Evolutionary conservation across 2,113 vertebrate species (phyloP), one percentile per base, ranked within the genome.

Genomic region (Dicaeum eximium): DNA sequence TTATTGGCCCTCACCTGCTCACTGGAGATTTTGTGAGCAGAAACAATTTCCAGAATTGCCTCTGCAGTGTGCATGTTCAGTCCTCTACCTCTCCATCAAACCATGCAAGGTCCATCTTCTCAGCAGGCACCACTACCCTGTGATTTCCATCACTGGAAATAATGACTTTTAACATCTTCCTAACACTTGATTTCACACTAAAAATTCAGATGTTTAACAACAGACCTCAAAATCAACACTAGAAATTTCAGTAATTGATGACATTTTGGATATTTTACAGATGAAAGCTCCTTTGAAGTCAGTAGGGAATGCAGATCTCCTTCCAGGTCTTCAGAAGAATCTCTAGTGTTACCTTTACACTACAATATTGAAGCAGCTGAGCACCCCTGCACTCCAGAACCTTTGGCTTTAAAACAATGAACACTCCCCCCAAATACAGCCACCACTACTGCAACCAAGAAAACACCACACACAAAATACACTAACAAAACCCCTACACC

Each of bases 351-450:
- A 62, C 9, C 10, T 73, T 88, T 47, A 42, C 28, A 30, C 6
- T 14, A 0, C 19, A 44, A 84, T 22, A 73, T 7, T 51, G 66
- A 81, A 88, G 47, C 19, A 88, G 33, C 13, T n/a, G 40, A 81
- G 22, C 11, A 56, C 1, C 19, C 21, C 3, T 11, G 4, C 58
- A 84, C 54, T 73, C 58, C 40, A 60, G 24, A 88, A 23, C 28
- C 28, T 77, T 20, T 33, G 33, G 3, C 40, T 53, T 83, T 22
- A 16, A 70, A 66, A 56, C 44, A 64, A 38, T 0, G 3, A 54
- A 48, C 27, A 48, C 2, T 3, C 1, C 3, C 18, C 8, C 4
- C 57, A 45, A 19, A 50, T 6, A 31, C 0, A 83, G 72, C 33
- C 53, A 53, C 31, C 27, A 61, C 18, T 23, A 18, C 25, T 21